Evolutionary conservation across 2,888 invertebrate genomes (phyloP), one percentile per base, ranked within the genome.

Genomic region (Ennomos fuscantarius): DNA sequence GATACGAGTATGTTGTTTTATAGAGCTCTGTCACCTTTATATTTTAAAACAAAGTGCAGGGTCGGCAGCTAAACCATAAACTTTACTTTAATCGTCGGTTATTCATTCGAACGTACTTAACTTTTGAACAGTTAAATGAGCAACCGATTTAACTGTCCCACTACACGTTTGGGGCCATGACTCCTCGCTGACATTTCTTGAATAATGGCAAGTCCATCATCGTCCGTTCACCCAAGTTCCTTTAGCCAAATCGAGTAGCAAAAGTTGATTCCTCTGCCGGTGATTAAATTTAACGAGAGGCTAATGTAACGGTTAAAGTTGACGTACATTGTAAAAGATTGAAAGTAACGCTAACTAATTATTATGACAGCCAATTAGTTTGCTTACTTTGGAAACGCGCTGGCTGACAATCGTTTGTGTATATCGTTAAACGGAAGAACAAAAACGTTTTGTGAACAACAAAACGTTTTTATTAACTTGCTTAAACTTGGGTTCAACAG

Each of bases 121-220:
- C 37, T 47, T 37, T 39, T 36, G 40, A 12, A 50, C 42, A 43
- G 50, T 43, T 51, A 43, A 43, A 41, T 34, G 34, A 43, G 37
- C 32, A 24, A 40, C 15, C 34, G 10, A 40, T 48, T 39, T 32
- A 40, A 49, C 33, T 39, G 40, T 49, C 24, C 24, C 24, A 36
- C 36, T 55, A 42, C 33, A 47, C 11, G 2, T 36, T n/a, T 15
- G 33, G 44, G 44, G 34, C 54, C 62, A 24, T 60, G 57, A 62
- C 60, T 53, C n/a, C 24, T 41, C 35, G 35, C 41, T 61, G 63
- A 52, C 61, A 61, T 62, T 65, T 61, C 36, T 51, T 45, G 37
- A 48, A 49, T 51, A 57, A 57, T 47, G 55, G 32, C 44, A 42
- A 32, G 24, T 43, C 57, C 55, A 58, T 58, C 53, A 60, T 47